Evolutionary conservation across 2,113 vertebrate species (phyloP).

Genomic region (Anarrhichthys ocellatus): DNA sequence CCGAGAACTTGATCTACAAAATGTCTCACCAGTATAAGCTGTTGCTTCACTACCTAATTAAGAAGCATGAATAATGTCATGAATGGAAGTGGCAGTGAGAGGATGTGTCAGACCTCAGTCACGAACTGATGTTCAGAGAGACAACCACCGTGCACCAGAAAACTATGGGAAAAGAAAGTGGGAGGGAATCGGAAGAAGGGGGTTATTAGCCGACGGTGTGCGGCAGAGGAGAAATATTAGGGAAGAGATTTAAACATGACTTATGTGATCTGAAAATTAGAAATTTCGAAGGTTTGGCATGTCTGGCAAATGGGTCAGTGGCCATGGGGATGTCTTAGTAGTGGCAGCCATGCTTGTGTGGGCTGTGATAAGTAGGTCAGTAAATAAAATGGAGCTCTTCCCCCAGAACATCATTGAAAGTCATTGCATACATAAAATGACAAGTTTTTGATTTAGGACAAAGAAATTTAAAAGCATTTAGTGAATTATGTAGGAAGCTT

Average conservation of each 20-base stretch:
- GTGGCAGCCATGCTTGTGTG: conserved; percentile 43
- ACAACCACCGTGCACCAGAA: conserved; percentile 41
- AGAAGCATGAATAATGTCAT: conserved; percentile 65
- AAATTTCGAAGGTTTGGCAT: conserved; percentile 50
- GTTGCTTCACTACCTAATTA: conserved; percentile 60
- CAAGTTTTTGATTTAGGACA: conserved; percentile 7
- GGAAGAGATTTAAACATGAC: conserved; percentile 52
- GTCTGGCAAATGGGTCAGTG: conserved; percentile 70
- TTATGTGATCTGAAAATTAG: conserved; percentile 63
- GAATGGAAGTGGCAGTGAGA: conserved; percentile 54
- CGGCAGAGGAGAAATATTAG: conserved; percentile 39
- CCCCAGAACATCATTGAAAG: conserved; percentile 7
- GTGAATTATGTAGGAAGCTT: background rate
- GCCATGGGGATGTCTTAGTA: conserved; percentile 52
- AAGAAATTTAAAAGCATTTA: background rate
- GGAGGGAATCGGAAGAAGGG: conserved; percentile 12
- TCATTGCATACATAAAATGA: background rate
- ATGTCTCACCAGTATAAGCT: conserved; percentile 48
- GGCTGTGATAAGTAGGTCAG: conserved; percentile 67
- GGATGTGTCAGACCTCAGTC: conserved; percentile 58
- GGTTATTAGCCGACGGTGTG: conserved; percentile 8
- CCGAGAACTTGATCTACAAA: conserved; percentile 31
- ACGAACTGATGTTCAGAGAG: conserved; percentile 18
- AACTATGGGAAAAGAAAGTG: conserved; percentile 27
- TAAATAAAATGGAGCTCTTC: conserved; percentile 56